These are phyloP conservation scores for Mustelus asterias DNA, from an alignment of 2,113 vertebrate genomes.

Conservation along the genomic window DNA sequence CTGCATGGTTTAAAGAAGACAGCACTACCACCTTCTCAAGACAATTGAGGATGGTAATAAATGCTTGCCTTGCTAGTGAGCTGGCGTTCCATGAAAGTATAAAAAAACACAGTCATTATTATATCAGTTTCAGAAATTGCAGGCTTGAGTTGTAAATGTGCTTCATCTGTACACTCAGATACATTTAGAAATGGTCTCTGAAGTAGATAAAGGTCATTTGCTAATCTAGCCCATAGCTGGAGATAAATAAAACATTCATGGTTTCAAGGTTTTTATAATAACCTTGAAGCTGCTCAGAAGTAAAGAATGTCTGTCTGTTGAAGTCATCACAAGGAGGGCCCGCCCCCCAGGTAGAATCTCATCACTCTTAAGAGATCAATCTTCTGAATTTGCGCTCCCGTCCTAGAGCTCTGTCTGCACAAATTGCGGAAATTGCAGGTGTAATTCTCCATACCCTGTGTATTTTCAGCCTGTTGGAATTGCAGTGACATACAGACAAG, in stretches of 20 bases:
- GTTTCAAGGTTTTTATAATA: slow-evolving; percentile 32
- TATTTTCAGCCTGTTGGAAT: neutral
- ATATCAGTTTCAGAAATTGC: slow-evolving; percentile 1
- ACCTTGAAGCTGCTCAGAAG: neutral
- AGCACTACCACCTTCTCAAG: neutral
- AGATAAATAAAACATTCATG: slow-evolving; percentile 19
- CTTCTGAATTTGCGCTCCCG: neutral
- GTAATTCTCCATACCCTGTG: neutral
- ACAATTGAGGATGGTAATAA: neutral
- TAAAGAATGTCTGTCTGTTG: neutral
- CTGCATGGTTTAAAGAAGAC: too few relatives aligned
- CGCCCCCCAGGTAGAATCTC: neutral
- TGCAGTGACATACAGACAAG: neutral
- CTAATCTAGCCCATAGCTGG: neutral
- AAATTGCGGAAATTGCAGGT: neutral
- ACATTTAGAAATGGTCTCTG: neutral
- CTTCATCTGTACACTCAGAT: neutral
- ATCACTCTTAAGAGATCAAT: neutral
- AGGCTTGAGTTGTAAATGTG: neutral
- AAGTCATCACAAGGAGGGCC: neutral
- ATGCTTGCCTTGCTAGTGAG: neutral
- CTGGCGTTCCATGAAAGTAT: neutral
- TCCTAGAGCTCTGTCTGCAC: neutral
- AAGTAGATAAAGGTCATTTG: slow-evolving; percentile 14
- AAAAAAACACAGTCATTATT: neutral